Evolutionary conservation across 1,140 invertebrate species (phyloP).

Genomic region (Temnothorax longispinosus): DNA sequence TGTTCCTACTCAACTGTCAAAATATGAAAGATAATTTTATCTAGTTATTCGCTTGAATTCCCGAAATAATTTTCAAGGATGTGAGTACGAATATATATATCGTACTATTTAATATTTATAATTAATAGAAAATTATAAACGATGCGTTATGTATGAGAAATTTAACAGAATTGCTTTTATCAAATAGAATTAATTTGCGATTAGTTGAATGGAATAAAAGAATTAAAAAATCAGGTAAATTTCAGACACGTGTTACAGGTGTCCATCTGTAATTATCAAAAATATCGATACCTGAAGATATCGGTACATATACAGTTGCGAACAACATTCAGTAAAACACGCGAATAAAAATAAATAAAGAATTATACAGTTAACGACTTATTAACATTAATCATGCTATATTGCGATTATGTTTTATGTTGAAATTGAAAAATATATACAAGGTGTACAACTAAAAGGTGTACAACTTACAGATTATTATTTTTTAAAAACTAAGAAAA

Average conservation of each 20-base stretch:
- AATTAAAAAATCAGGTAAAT: not conserved
- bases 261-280: slow-evolving; percentile 57
- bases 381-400: not conserved
- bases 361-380: not conserved
- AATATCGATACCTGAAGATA: slow-evolving; percentile 40
- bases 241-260: not conserved
- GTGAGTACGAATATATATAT: not conserved
- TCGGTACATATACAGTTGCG: slow-evolving; percentile 47
- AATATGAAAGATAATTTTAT: slow-evolving; percentile 38
- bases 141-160: not conserved
- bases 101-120: not conserved
- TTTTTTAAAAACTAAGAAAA: too few species aligned
- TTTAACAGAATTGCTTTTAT: not conserved
- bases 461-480: too few species aligned
- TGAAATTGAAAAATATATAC: too few species aligned
- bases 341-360: not conserved
- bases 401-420: too few species aligned
- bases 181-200: not conserved
- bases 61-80: slow-evolving; percentile 28
- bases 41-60: not conserved
- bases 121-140: not conserved
- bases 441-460: too few species aligned
- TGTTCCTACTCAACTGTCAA: slow-evolving; percentile 18
- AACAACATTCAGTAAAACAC: slow-evolving; percentile 19
- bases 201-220: not conserved